Percentiles rank a stretch among this genome's conserved stretches.
Conservation (phyloP, 2,888 invertebrate species). For the Entomobrya multifasciata region DNA sequence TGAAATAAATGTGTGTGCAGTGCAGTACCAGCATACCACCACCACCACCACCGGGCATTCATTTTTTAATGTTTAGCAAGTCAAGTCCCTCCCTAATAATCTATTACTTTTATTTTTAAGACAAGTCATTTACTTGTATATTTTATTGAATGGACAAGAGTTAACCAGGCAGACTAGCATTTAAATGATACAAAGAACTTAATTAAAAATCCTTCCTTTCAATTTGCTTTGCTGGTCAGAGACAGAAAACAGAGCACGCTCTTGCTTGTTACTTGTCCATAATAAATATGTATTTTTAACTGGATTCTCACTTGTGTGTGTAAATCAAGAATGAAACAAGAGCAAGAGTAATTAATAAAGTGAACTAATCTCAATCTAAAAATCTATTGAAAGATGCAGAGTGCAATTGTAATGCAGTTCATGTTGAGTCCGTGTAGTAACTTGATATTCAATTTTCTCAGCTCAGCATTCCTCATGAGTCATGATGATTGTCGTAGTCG, state of each 20-base stretch:
- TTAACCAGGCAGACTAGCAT: no score
- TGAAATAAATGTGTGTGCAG: neutral
- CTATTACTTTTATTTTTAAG: constrained; percentile 30
- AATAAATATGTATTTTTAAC: neutral
- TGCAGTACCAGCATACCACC: neutral
- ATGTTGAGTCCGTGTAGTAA: no score
- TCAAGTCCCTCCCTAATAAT: constrained; percentile 47
- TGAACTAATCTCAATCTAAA: constrained; percentile 27
- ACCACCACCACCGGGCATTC: constrained; percentile 26
- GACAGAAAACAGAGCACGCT: no score
- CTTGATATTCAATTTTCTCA: neutral
- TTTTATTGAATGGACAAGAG: no score
- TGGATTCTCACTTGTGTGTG: neutral
- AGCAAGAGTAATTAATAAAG: constrained; percentile 42
- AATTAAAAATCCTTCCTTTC: constrained; percentile 61
- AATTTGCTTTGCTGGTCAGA: no score
- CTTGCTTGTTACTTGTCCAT: no score
- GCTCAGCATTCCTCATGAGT: constrained; percentile 33
- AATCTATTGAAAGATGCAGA: neutral
- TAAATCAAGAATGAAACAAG: neutral
- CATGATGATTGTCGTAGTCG: constrained; percentile 27
- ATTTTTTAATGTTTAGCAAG: constrained; percentile 13
- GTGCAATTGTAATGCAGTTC: neutral
- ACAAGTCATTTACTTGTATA: constrained; percentile 1
- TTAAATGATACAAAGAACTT: constrained; percentile 46